Evolutionary conservation across 53 echinoderm and acorn worm genomes (phyloP).

Genomic region (Holothuria leucospilota): DNA sequence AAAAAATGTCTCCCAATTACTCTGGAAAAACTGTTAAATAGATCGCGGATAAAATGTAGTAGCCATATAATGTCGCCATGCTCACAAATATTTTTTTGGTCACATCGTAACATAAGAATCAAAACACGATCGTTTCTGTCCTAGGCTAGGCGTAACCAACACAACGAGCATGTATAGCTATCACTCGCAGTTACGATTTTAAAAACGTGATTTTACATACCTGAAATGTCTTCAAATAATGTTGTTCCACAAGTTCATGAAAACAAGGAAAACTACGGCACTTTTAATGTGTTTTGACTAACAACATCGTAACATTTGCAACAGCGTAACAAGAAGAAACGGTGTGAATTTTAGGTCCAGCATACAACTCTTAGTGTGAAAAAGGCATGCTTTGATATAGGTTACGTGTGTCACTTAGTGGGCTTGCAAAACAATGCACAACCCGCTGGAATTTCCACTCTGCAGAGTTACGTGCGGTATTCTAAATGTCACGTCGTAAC

Average conservation of each 20-base stretch:
- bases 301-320: constrained; percentile 13
- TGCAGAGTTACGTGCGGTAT: not conserved
- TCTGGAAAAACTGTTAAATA: not conserved
- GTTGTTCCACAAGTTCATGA: not conserved
- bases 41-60: not conserved
- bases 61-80: too few relatives aligned
- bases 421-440: not conserved
- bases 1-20: not conserved
- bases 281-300: not conserved
- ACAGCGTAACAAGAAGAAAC: constrained; percentile 13
- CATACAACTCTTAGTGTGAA: not conserved
- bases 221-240: constrained; percentile 22
- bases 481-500: not conserved
- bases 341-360: not conserved
- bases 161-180: not conserved
- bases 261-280: not conserved
- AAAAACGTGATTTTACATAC: not conserved
- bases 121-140: constrained; percentile 9
- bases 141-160: not conserved
- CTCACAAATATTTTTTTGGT: constrained; percentile 14
- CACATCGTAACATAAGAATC: constrained; percentile 9
- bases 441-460: not conserved
- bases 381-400: not conserved
- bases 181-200: not conserved
- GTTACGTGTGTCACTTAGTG: not conserved